Evolutionary conservation across 2,888 invertebrate genomes (phyloP), one percentile per base, ranked within the genome.

Genomic region (Holacanthella duospinosa): DNA sequence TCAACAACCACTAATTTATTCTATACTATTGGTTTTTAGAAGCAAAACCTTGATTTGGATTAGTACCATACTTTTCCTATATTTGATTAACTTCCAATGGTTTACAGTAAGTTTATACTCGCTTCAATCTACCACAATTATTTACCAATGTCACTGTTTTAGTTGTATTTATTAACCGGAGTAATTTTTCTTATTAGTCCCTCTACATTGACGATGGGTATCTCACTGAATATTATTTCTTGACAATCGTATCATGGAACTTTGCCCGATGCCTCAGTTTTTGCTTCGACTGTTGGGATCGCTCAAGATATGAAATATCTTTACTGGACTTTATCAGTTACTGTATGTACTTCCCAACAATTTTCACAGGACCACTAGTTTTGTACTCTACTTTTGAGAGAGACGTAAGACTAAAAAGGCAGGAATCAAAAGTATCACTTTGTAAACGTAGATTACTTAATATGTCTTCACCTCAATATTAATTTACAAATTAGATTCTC

Each of bases 321-420:
- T 72, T 74, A 27, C 66, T 80, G 60, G 80, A 84, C 67, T 81
- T 86, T 73, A 75, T 88, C 59, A 84, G 86, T 25, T 94, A 93
- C 76, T 83, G 84, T 64, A 81, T 92, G 59, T 93, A 94, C 77
- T 80, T 91, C 60, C 94, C 94, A 25, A 80, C 86, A n/a, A 79
- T 90, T 64, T 86, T 87, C 73, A 82, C 85, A 72, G 94, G 94
- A 24, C 94, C 94, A n/a, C 81, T 93, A 62, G 82, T 93, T 72
- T 79, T 85, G 6, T 92, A 86, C 78, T 80, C 84, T 69, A 84
- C 87, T 64, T 93, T 88, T 78, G 78, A 77, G 29, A 67, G 74
- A 48, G 78, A 80, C 70, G 80, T 81, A 74, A 66, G 53, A n/a
- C n/a, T n/a, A n/a, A n/a, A n/a, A n/a, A 43, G 53, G 60, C 36